Evolutionary conservation across 2,888 invertebrate genomes (phyloP), one percentile per base, ranked within the genome.

Genomic region (Alentia gelatinosa): DNA sequence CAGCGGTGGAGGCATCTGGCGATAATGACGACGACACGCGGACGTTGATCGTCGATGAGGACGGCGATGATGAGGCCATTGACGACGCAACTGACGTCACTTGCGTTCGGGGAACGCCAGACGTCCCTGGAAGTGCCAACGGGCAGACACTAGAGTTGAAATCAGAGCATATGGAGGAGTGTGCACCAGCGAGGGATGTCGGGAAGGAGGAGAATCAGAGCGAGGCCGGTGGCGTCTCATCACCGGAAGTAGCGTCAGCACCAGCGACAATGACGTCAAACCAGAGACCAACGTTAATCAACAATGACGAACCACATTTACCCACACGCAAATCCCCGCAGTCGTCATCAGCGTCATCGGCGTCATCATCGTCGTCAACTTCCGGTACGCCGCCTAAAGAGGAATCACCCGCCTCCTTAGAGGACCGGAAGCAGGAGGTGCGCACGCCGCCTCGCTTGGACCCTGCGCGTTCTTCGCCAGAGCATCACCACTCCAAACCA

Each of bases 31-130:
- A 68, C 26, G 89, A 91, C 37, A 39, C 56, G 4, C 47, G 47
- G 26, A 56, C 90, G 7, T 47, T 74, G n/a, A 68, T 56, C 35
- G 50, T 39, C 30, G 89, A 88, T 74, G 75, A 88, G n/a, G 47
- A 74, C 89, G 47, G 75, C 12, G 89, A 89, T 39, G 68, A 47
- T n/a, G 88, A 68, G 7, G 84, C 26, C 37, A 86, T 50, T 12
- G 68, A 26, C 63, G 74, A 40, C 30, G 89, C 30, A 19, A 56
- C 56, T n/a, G 56, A 56, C n/a, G 56, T 12, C n/a, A 56, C 56
- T n/a, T 56, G 23, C 19, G 56, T 12, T 19, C 19, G 56, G 19
- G 56, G 56, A 7, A 56, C 56, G 3, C 56, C 56, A 30, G 74
- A 74, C 30, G 63, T n/a, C n/a, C 19, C 63, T n/a, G 74, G 33